Evolutionary conservation across 2,888 invertebrate genomes (phyloP).

Genomic region (Megaustenia siamemsis): DNA sequence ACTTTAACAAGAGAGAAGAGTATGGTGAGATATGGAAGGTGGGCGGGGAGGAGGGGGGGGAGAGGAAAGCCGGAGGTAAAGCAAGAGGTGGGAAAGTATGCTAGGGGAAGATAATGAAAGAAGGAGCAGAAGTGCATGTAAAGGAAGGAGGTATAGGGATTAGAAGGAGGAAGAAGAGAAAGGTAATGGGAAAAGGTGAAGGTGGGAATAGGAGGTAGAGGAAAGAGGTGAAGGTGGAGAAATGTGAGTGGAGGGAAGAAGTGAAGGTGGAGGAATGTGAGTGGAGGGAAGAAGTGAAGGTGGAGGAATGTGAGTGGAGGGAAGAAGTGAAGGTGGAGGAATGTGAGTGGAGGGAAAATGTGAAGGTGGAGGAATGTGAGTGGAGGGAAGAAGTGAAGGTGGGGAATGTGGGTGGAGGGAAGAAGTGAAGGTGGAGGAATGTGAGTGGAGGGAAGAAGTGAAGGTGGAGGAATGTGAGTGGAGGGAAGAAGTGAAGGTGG

Average conservation of each 20-base stretch:
- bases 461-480: constrained; percentile 24
- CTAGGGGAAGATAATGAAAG: not conserved
- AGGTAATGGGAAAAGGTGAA: constrained; percentile 12
- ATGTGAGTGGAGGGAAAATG: not conserved
- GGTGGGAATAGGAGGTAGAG: constrained; percentile 15
- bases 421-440: not conserved
- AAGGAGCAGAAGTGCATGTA: not conserved
- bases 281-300: constrained; percentile 28
- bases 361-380: constrained; percentile 20
- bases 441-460: constrained; percentile 11
- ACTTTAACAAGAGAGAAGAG: not conserved
- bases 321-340: not conserved
- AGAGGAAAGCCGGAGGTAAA: not conserved
- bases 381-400: constrained; percentile 15
- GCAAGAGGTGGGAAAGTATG: not conserved
- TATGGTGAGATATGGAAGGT: not conserved
- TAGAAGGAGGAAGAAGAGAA: constrained; percentile 1
- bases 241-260: not conserved
- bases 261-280: constrained; percentile 7
- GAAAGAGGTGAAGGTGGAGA: constrained; percentile 29
- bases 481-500: not conserved
- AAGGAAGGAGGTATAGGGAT: not conserved
- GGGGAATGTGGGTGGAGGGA: not conserved
- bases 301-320: not conserved
- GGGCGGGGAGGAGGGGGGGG: no score